Conservation (phyloP, 1,140 invertebrate genomes). For the Laupala kohalensis region DNA sequence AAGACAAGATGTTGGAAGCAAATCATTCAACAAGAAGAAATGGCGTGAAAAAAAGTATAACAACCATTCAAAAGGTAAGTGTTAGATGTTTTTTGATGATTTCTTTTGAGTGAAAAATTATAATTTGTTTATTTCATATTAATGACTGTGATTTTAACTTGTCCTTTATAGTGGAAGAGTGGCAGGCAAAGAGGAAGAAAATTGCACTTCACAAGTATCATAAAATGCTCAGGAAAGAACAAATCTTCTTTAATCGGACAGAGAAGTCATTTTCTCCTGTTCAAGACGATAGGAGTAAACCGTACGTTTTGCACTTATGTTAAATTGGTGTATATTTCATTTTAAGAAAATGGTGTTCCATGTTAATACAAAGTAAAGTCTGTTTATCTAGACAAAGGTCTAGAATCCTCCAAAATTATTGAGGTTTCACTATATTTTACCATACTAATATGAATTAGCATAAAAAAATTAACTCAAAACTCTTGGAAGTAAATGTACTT, state of each 20-base stretch:
- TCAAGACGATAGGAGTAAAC: not conserved
- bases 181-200: conserved; percentile 45
- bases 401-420: not conserved
- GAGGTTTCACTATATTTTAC: not conserved
- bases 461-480: no score
- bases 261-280: not conserved
- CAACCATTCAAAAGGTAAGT: conserved; percentile 43
- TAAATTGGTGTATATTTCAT: not conserved
- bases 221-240: conserved; percentile 38
- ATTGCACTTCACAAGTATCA: conserved; percentile 35
- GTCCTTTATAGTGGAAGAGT: conserved; percentile 35
- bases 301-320: not conserved
- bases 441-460: not conserved
- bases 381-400: not conserved
- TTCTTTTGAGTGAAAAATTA: not conserved
- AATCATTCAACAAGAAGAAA: conserved; percentile 45
- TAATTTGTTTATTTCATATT: not conserved
- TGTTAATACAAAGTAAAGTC: not conserved
- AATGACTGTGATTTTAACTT: not conserved
- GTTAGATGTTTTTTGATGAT: not conserved
- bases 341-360: not conserved
- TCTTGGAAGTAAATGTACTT: not conserved
- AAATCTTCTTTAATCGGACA: not conserved
- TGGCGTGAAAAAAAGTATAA: conserved; percentile 50
- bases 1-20: conserved; percentile 13